Base-by-base conservation (phyloP, 2,113 vertebrate genomes). In the Argyrosomus japonicus region DNA sequence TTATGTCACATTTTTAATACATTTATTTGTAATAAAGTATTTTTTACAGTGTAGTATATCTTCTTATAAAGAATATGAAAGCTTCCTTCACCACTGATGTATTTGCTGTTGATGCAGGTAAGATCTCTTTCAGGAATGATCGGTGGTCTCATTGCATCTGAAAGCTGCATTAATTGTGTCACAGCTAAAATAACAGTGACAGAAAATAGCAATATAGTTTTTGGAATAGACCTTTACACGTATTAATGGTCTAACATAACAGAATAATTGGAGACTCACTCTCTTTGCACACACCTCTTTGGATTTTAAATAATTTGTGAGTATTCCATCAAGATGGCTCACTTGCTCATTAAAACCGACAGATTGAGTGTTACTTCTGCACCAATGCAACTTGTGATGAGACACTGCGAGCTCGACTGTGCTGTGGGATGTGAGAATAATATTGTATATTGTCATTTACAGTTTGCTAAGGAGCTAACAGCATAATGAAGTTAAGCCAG, bases 241-340 rank as follows among this genome's bases (percentile, higher is more conserved):
- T 12, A 53, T 12, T 6, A 67, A 17, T 13, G 15, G 4, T 50
- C 12, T 9, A 43, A 54, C 14, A 14, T n/a, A 19, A 48, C n/a
- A 63, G 19, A 75, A 6, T 0, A n/a, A 21, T 21, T 27, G 72
- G n/a, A 25, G 18, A 19, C 45, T 10, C 48, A 50, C 21, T 62
- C n/a, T 61, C 62, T 54, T n/a, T 10, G 19, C 23, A 36, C 6
- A 32, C 40, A 50, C 17, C 43, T 68, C 15, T 72, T 58, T 83
- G 54, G 61, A 45, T 17, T 73, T 48, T 76, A 5, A 89, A 87
- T 83, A 58, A 87, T 89, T 85, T 77, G 68, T 63, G 57, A 51
- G 58, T 36, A 6, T 9, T 62, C 61, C 58, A 77, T 77, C 25
- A 47, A 21, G 40, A 82, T 58, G 77, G 40, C 77, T 78, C 82